phyloP scores from a whole-genome alignment of 2,113 vertebrate species.

The Suricata suricatta region DNA sequence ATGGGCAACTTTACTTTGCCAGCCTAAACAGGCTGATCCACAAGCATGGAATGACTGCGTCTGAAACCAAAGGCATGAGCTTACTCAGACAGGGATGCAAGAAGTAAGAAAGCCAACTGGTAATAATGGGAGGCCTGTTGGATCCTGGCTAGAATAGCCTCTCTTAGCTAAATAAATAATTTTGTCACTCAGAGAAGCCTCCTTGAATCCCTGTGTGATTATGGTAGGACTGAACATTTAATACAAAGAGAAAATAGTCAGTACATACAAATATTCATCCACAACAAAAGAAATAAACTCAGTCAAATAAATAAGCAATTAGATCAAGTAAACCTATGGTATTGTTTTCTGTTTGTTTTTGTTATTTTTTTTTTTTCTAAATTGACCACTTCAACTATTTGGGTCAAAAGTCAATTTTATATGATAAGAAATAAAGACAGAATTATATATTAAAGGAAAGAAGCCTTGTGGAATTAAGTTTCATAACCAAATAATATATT shows the following conservation, averaged over 20 bases:
- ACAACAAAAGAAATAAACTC: background rate
- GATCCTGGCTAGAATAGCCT: background rate
- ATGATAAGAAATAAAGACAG: background rate
- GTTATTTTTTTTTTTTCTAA: background rate
- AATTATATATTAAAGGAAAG: background rate
- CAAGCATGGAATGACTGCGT: background rate
- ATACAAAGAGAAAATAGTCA: background rate
- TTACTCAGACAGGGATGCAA: background rate
- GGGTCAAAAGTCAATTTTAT: background rate
- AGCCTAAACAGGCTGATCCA: background rate
- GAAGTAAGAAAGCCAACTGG: background rate
- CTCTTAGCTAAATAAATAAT: background rate
- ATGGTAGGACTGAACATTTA: background rate
- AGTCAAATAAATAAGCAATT: background rate
- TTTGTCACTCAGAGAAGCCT: background rate
- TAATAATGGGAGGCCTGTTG: background rate
- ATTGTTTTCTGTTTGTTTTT: background rate
- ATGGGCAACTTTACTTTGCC: background rate
- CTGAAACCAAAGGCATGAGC: background rate
- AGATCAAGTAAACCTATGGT: background rate
- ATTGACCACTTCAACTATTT: background rate
- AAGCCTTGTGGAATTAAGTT: background rate
- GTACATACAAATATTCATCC: background rate
- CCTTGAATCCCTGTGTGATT: background rate
- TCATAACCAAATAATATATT: constrained; percentile 4